Evolutionary conservation across 2,113 vertebrate genomes (phyloP), one percentile per base, ranked within the genome.

Genomic region (Phaethon lepturus): DNA sequence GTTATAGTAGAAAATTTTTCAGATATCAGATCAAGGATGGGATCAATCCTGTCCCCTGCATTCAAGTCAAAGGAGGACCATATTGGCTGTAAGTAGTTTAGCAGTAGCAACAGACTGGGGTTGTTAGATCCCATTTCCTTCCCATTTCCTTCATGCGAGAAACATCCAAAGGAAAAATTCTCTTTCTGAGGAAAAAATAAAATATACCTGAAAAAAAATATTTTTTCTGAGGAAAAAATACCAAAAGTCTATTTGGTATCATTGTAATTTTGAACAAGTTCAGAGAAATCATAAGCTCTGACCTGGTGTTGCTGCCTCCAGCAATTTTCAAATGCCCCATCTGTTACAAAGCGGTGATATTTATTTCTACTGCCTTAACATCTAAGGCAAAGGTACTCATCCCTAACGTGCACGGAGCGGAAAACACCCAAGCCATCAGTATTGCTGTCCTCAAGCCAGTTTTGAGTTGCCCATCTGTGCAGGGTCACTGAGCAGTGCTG

Each of bases 401-500:
- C 17, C 42, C 28, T 23, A 31, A 74, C 23, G 0, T 9, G 18
- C n/a, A 25, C 25, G 78, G 33, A 77, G 53, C 33, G 52, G 23
- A 68, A 79, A 85, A 13, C 35, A 52, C 53, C 11, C 33, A 63
- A 47, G 5, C 16, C 7, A 44, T 24, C 13, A 50, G 6, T 40
- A 45, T 2, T 56, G 17, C 19, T 68, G 47, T 40, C 6, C 26
- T 31, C 35, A 22, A 68, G 9, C 7, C 19, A 40, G 13, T 67
- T 59, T 42, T 44, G 6, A 20, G 19, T 38, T 11, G 11, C 14
- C 7, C 42, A 42, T 38, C 35, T 10, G 20, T 2, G 1, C 0
- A 0, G 19, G 13, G 33, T 11, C 58, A 29, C 31, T 12, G 63
- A 3, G 9, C 33, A 35, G 11, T 2, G 0, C n/a, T 6, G 45